A percentile compares a stretch with the other conserved stretches of the same genome.
Conservation (phyloP, 2,888 invertebrate genomes). For the Eristalinus sepulchralis region DNA sequence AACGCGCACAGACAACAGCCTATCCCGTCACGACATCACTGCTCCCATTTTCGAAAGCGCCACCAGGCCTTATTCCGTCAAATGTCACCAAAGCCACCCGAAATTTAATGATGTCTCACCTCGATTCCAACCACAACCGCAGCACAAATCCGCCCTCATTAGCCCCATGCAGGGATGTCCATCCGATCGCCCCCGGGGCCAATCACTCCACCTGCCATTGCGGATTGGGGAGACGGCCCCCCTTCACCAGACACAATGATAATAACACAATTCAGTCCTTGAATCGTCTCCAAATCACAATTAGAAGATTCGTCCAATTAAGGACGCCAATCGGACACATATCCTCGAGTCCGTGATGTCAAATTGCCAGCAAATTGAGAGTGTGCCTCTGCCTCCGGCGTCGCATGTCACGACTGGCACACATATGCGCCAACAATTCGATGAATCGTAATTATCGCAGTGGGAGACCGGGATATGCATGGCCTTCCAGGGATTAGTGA, state of each 20-base stretch:
- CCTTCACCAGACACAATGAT: background rate
- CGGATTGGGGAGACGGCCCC: background rate
- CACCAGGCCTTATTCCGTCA: background rate
- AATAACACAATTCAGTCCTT: conserved; percentile 63
- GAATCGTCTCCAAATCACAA: conserved; percentile 63
- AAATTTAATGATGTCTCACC: conserved; percentile 17
- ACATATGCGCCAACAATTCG: conserved; percentile 42
- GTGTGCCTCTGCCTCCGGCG: background rate
- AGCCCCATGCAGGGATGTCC: conserved; percentile 33
- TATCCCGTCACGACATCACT: background rate
- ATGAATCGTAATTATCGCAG: conserved; percentile 70
- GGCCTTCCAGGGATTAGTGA: conserved; percentile 45
- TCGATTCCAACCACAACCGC: background rate
- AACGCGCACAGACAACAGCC: background rate
- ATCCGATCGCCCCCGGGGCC: conserved; percentile 13
- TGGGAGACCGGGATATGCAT: conserved; percentile 37
- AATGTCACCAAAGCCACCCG: background rate
- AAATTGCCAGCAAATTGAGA: background rate
- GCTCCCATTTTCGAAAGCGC: background rate
- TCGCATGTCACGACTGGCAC: conserved; percentile 36
- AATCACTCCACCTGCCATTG: conserved; percentile 21
- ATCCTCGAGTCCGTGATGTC: conserved; percentile 35
- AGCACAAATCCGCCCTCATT: conserved; percentile 43
- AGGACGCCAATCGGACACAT: conserved; percentile 54
- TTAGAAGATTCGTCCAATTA: conserved; percentile 67